Base-by-base conservation (phyloP, 2,797 vertebrate genomes). In the Gobionotothen gibberifrons region DNA sequence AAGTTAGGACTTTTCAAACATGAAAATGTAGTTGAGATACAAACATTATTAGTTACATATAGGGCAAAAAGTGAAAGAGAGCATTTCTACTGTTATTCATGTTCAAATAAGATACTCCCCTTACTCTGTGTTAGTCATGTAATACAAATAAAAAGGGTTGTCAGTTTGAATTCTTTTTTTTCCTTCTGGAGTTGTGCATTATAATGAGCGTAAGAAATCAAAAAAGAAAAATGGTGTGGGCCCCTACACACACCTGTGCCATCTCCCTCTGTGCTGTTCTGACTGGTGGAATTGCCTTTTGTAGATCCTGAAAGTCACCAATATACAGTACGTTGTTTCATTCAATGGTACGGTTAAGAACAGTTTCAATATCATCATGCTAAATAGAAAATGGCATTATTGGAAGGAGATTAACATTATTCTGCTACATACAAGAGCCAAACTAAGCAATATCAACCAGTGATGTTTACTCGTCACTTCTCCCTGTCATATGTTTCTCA, bases 251-350 rank as follows among this genome's bases (percentile, higher is more conserved):
- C 57, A 81, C 89, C 77, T 75, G 39, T 44, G 46, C 21, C n/a
- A 7, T 85, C 67, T 56, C 83, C 72, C 8, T 80, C 54, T 36
- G 29, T 43, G 56, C 75, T 87, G 74, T 36, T 83, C 5, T 52
- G 68, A 19, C 14, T 57, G 3, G 57, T 60, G 16, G 78, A 87
- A 48, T 14, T 76, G 42, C 2, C 14, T 69, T n/a, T 58, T 4
- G 10, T 16, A 2, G 79, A 60, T 46, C 3, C 91, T 93, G 76
- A 64, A 75, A 64, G 36, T 39, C 47, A 65, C 1, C 67, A 53
- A 71, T 0, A 21, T 9, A 12, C n/a, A 14, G n/a, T 12, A 12
- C n/a, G 12, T 9, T 26, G 43, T 54, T 40, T 29, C 9, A 13
- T 26, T 52, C 9, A 42, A 15, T 21, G 3, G 12, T 14, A 7